These are phyloP conservation scores for Idris sp. DNA, from an alignment of 1,140 invertebrate genomes.

Conservation along the genomic window DNA sequence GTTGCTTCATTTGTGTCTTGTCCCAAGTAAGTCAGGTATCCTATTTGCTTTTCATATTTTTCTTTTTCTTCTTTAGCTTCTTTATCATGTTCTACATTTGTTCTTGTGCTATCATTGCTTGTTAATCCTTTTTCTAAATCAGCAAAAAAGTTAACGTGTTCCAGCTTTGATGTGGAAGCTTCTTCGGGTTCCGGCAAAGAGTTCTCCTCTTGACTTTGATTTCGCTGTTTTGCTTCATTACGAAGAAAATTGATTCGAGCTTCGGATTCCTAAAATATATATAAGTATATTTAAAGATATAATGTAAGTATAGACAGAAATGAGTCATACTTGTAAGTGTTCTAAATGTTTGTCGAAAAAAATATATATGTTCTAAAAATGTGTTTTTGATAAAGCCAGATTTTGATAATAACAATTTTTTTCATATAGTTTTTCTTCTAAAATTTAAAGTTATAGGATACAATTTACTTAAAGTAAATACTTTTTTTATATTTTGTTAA, in stretches of 20 bases:
- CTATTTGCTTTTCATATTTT: constrained; percentile 98
- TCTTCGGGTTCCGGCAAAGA: constrained; percentile 2
- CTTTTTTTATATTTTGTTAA: no score
- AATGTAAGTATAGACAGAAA: no score
- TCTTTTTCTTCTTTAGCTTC: constrained; percentile 96
- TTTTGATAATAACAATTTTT: no score
- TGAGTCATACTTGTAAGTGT: no score
- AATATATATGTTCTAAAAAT: no score
- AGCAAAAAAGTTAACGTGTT: constrained; percentile 94
- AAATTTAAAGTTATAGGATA: no score
- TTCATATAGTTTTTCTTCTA: no score
- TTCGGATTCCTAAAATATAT: constrained; percentile 86
- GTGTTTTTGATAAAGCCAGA: no score
- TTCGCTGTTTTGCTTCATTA: constrained; percentile 79
- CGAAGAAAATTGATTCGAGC: constrained; percentile 88
- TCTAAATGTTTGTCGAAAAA: no score
- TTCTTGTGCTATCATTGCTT: constrained; percentile 77
- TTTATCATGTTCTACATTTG: constrained; percentile 93
- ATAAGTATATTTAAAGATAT: no score
- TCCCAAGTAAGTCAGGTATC: constrained; percentile 96
- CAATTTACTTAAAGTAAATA: no score
- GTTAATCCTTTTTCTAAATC: constrained; percentile 87
- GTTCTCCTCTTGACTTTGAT: constrained; percentile 67
- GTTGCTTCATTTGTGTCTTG: constrained; percentile 93
- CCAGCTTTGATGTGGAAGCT: constrained; percentile 59